Base-by-base conservation (phyloP, 1,140 invertebrate genomes). In the Theocolax elegans region DNA sequence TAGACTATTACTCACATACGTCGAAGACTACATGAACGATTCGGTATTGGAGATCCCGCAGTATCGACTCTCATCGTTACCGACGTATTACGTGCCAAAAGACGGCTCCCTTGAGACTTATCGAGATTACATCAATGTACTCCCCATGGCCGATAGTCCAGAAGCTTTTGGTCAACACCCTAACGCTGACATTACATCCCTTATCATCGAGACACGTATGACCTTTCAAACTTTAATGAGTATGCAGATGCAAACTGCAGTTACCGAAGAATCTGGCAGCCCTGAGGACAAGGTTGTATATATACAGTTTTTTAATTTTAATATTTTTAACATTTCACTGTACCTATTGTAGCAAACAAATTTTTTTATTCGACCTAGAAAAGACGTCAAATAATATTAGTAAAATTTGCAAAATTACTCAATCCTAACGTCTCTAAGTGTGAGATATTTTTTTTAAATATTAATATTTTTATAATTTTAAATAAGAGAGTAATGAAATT, bases 101-200 rank as follows among this genome's bases (percentile, higher is more conserved):
- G 94, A 95, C 80, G 93, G 93, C n/a, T 89, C 91, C 63, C 82
- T 95, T 15, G 89, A 92, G 72, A 91, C 90, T 8, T 95, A 95
- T 82, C 87, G 89, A 44, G 93, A 95, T 79, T 93, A 91, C 81
- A 89, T 95, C 67, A 89, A 89, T 67, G 87, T 92, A 75, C 83
- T 95, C 70, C 94, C 94, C 0, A 89, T 84, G 53, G 84, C 89
- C 35, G 94, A 97, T 80, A 89, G 90, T 69, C 94, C 94, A 0
- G 93, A 95, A 85, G 92, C 90, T 0, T 94, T 96, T 79, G 95
- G 95, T 9, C 92, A 97, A 71, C 95, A 97, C 86, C 90, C 94
- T 4, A 97, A 97, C 80, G 95, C 95, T 3, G 95, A 97, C 80
- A 95, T 97, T 64, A 92, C 94, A 13, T 95, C 94, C 48, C 87